These are phyloP conservation scores for Oppia nitens DNA, from an alignment of 1,140 invertebrate genomes.

Conservation along the genomic window DNA sequence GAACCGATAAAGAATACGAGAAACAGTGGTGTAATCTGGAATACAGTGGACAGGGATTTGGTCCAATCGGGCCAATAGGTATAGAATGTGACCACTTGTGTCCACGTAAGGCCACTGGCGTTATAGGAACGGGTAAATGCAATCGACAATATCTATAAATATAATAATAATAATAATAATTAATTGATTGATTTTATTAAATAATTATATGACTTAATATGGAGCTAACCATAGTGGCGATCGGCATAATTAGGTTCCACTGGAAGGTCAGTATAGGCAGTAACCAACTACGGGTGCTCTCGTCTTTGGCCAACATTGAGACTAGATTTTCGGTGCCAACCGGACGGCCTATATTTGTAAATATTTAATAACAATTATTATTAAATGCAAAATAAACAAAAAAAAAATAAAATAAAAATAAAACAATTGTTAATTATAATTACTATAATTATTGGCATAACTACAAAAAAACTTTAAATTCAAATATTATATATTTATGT, in stretches of 20 bases:
- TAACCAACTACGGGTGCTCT: slow-evolving; percentile 24
- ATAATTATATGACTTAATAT: background rate
- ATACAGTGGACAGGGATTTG: slow-evolving; percentile 50
- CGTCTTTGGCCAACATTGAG: slow-evolving; percentile 35
- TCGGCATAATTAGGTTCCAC: slow-evolving; percentile 69
- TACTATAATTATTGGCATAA: too few species aligned
- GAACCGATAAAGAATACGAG: slow-evolving; percentile 31
- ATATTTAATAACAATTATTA: too few species aligned
- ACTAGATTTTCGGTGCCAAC: slow-evolving; percentile 66
- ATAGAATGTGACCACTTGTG: slow-evolving; percentile 31
- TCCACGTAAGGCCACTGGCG: slow-evolving; percentile 52
- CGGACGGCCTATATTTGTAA: slow-evolving; percentile 46
- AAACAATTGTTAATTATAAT: too few species aligned
- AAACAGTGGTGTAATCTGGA: slow-evolving; percentile 57
- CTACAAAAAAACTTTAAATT: too few species aligned
- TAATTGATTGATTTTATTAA: background rate
- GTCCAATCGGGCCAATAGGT: slow-evolving; percentile 58
- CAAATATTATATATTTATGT: too few species aligned
- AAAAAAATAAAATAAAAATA: too few species aligned
- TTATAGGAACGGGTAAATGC: slow-evolving; percentile 55
- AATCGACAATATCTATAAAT: slow-evolving; percentile 47
- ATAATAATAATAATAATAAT: slow-evolving; percentile 12
- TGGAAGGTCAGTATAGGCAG: slow-evolving; percentile 59
- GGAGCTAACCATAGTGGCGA: slow-evolving; percentile 50
- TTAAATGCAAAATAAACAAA: too few species aligned